phyloP scores from a whole-genome alignment of 2,797 vertebrate genomes.

The Danio aesculapii region DNA sequence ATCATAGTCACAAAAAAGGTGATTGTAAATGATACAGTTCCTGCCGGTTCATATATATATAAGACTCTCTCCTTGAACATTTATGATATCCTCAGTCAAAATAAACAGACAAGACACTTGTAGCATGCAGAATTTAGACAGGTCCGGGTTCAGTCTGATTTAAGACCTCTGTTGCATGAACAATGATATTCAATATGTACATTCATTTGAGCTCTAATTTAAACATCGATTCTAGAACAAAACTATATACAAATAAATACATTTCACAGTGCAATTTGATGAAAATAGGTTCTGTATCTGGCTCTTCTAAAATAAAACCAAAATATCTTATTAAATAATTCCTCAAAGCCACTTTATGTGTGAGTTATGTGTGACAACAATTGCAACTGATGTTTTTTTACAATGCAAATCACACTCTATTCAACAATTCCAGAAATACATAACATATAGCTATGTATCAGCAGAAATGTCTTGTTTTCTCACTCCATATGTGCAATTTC shows the following conservation, averaged over 20 bases:
- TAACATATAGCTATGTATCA: conserved; percentile 44
- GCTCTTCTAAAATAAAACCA: conserved; percentile 27
- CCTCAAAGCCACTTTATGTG: background rate
- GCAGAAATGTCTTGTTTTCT: background rate
- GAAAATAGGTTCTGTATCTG: conserved; percentile 46
- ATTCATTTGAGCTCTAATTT: conserved; percentile 38
- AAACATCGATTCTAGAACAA: conserved; percentile 34
- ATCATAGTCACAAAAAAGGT: conserved; percentile 39
- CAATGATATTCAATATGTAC: conserved; percentile 43
- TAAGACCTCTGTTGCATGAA: conserved; percentile 10
- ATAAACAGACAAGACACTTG: conserved; percentile 14
- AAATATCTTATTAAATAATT: conserved; percentile 5
- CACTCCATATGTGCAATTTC: conserved; percentile 1
- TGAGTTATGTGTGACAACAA: background rate
- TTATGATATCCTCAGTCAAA: background rate
- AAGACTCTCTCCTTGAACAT: background rate
- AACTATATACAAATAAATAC: conserved; percentile 54
- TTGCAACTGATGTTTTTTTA: background rate
- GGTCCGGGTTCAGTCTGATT: background rate
- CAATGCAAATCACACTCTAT: conserved; percentile 28
- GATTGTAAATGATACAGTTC: background rate
- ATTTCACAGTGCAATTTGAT: conserved; percentile 65
- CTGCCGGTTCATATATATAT: background rate
- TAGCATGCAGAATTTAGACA: conserved; percentile 23
- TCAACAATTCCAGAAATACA: conserved; percentile 61